Percentiles rank a stretch among this genome's conserved stretches.
Conservation (phyloP, 2,888 invertebrate genomes). For the Lamellibrachia satsuma region DNA sequence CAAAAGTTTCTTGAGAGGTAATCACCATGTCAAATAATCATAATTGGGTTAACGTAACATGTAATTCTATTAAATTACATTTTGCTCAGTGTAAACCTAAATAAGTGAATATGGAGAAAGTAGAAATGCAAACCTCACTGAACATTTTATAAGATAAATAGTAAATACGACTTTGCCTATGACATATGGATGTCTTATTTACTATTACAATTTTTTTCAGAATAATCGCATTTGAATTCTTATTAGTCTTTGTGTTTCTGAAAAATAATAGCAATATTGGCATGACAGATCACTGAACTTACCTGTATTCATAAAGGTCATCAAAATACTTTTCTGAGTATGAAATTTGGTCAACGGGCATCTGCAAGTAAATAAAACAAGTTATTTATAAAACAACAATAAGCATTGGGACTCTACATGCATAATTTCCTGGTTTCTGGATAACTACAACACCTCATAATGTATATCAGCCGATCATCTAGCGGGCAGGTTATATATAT, state of each 20-base stretch:
- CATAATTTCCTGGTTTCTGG: not conserved
- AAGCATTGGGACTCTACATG: not conserved
- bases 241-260: not conserved
- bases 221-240: no score
- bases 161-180: not conserved
- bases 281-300: not conserved
- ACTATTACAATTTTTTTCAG: not conserved
- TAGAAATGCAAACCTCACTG: not conserved
- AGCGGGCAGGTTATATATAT: no score
- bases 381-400: not conserved
- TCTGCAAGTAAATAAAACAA: slow-evolving; percentile 24
- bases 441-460: no score
- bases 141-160: not conserved
- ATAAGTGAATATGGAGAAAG: not conserved
- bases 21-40: no score
- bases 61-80: no score
- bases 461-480: no score
- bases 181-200: not conserved
- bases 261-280: not conserved
- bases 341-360: slow-evolving; percentile 41
- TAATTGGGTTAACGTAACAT: no score
- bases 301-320: slow-evolving; percentile 40
- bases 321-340: slow-evolving; percentile 42
- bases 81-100: no score
- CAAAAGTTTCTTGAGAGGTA: no score